phyloP scores from a whole-genome alignment of 2,113 vertebrate species.

The Poecile atricapillus region DNA sequence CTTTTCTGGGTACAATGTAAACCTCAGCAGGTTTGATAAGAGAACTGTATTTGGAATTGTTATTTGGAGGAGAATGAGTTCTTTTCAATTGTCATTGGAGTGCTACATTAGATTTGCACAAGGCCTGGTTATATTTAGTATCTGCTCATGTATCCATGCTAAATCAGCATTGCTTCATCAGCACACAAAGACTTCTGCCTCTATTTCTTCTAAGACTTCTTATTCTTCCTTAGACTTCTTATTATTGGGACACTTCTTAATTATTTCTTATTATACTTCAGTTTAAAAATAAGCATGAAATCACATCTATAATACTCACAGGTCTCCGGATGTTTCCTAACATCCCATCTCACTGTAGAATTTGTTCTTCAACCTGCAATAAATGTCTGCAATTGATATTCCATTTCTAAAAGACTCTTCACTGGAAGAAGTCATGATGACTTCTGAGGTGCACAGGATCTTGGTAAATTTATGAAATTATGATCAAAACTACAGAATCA shows the following conservation, averaged over 20 bases:
- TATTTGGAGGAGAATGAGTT: conserved; percentile 17
- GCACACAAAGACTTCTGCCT: not conserved
- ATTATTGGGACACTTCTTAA: not conserved
- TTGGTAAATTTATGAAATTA: not conserved
- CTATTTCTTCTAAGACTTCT: not conserved
- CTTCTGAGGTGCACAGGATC: not conserved
- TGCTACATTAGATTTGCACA: conserved; percentile 50
- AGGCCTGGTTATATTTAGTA: conserved; percentile 58
- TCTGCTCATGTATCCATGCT: not conserved
- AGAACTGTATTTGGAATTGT: conserved; percentile 15
- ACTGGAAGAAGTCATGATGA: not conserved
- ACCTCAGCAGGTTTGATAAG: conserved; percentile 27
- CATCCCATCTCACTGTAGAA: not conserved
- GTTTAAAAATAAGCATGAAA: conserved; percentile 2
- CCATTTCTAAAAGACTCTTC: not conserved
- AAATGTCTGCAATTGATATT: not conserved
- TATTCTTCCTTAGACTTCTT: not conserved
- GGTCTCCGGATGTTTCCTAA: not conserved
- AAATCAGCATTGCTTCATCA: conserved; percentile 56
- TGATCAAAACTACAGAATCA: not conserved
- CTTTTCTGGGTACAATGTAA: not conserved
- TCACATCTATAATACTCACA: not conserved
- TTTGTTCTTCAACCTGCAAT: not conserved
- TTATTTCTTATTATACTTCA: not conserved
- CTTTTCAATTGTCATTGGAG: conserved; percentile 37